Conservation (phyloP, 2,888 invertebrate species). For the Scaptomyza cyrtandrae region DNA sequence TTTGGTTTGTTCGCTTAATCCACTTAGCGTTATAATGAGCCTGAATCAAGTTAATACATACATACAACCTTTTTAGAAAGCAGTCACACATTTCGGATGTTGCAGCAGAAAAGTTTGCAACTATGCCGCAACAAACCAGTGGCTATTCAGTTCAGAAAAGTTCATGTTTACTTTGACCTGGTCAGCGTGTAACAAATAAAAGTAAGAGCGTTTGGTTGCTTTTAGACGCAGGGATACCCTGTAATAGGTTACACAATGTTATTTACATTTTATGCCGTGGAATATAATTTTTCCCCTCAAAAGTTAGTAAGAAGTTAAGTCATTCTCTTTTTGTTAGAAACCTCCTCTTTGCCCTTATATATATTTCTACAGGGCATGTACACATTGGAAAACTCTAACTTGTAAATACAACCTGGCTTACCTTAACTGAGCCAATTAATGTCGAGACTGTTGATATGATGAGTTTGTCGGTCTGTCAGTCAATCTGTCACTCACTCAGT, state of each 20-base stretch:
- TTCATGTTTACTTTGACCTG: constrained; percentile 48
- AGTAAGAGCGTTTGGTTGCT: too few species aligned
- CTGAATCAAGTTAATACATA: constrained; percentile 6
- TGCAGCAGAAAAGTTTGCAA: not conserved
- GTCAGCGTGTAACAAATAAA: constrained; percentile 17
- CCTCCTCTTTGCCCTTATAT: not conserved
- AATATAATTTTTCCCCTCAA: too few species aligned
- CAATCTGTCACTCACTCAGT: constrained; percentile 14
- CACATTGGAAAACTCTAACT: constrained; percentile 22
- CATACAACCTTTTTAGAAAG: not conserved
- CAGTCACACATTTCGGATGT: not conserved
- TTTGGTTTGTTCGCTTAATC: constrained; percentile 2
- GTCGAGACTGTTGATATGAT: constrained; percentile 42
- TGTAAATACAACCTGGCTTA: constrained; percentile 23
- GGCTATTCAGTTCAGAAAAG: constrained; percentile 44
- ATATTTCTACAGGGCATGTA: not conserved
- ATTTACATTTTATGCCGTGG: too few species aligned
- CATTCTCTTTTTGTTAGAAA: not conserved
- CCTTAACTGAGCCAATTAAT: constrained; percentile 58
- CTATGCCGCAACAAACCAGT: constrained; percentile 7
- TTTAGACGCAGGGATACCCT: not conserved
- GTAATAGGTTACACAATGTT: too few species aligned
- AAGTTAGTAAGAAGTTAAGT: too few species aligned
- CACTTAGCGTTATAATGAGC: constrained; percentile 63
- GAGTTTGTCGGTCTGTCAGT: constrained; percentile 17